phyloP scores from a whole-genome alignment of 2,797 vertebrate species.

The Brachyalestes nurse region DNA sequence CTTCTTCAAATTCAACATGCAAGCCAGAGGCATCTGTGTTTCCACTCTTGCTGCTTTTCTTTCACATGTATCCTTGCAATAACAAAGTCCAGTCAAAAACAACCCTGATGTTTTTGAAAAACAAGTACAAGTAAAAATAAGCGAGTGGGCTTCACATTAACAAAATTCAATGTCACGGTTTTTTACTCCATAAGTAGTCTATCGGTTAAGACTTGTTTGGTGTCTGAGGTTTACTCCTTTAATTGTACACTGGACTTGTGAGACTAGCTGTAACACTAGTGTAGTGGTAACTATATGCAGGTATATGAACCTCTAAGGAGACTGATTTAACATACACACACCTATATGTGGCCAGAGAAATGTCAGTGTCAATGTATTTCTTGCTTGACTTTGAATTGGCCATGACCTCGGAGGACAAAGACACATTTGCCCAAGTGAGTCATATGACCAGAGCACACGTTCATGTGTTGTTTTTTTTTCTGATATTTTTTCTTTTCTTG shows the following conservation, averaged over 20 bases:
- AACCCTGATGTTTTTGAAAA: too few relatives aligned
- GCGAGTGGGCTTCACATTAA: background rate
- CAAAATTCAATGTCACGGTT: background rate
- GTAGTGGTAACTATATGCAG: too few relatives aligned
- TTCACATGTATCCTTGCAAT: slow-evolving; percentile 25
- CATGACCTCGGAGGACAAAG: too few relatives aligned
- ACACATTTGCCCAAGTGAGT: too few relatives aligned
- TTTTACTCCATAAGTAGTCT: background rate
- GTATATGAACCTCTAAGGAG: too few relatives aligned
- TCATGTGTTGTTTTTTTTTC: too few relatives aligned
- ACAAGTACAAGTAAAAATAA: slow-evolving; percentile 1
- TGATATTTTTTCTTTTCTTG: too few relatives aligned
- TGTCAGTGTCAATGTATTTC: too few relatives aligned
- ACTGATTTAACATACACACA: too few relatives aligned
- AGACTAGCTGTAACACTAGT: background rate
- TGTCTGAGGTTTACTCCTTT: background rate
- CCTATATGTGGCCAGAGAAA: too few relatives aligned
- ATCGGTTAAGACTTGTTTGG: background rate
- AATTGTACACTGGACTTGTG: background rate
- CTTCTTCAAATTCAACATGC: slow-evolving; percentile 31
- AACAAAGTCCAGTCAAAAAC: slow-evolving; percentile 27
- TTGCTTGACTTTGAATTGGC: too few relatives aligned
- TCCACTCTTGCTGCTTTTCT: slow-evolving; percentile 30
- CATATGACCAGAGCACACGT: too few relatives aligned
- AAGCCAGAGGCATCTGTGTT: slow-evolving; percentile 43